Evolutionary conservation across 2,113 vertebrate genomes (phyloP), one percentile per base, ranked within the genome.

Genomic region (Strix uralensis): DNA sequence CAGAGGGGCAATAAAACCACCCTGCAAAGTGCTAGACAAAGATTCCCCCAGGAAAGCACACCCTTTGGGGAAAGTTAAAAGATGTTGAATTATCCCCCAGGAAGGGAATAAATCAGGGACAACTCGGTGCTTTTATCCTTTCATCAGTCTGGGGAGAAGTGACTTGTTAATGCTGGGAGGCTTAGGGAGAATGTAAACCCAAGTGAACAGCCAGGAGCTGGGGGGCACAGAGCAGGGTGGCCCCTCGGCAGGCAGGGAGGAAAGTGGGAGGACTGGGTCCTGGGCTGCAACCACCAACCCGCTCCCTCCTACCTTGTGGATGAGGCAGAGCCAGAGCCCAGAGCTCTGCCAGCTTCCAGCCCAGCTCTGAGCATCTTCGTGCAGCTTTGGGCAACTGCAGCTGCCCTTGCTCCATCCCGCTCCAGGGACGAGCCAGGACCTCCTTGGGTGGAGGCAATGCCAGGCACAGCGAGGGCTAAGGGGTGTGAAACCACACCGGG

Each of bases 1-100:
- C 65, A 75, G 52, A 95, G 72, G 11, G 59, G 85, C 94, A 94
- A 81, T 97, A 96, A 97, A 96, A 72, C 36, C 70, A 46, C 61
- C 81, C 61, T 58, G 88, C 94, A 66, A 73, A 94, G 62, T 21
- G 47, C 63, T 42, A 42, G 69, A n/a, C 15, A 6, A 20, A 79
- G 59, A 74, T n/a, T 46, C 55, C 88, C 51, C 12, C 57, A 26
- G 83, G 78, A 91, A 57, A 90, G 27, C 32, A 38, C 11, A 1
- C 13, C 38, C 55, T 40, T 61, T 9, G 49, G 71, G 57, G 57
- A 75, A 78, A 86, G 86, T 34, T 75, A 92, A 93, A 93, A 84
- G 23, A 44, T 57, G 70, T 54, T 61, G 69, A 77, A 93, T 96
- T 88, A 88, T 80, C 81, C 63, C 88, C 81, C 47, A 26, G 83